Evolutionary conservation across 2,797 vertebrate species (phyloP).

Genomic region (Hyperoplus lanceolatus): DNA sequence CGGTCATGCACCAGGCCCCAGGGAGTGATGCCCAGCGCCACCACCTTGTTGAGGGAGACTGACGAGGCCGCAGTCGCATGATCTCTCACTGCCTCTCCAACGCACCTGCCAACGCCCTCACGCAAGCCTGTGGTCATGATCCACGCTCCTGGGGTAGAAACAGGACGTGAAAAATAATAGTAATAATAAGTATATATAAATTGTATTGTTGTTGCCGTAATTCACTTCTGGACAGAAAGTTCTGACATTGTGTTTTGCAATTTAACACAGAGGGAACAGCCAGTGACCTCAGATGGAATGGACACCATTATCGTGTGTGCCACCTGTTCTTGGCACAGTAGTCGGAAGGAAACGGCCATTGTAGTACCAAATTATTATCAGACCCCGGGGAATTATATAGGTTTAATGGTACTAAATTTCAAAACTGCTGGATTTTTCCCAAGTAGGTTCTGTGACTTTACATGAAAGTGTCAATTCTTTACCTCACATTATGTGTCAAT

Average conservation of each 20-base stretch:
- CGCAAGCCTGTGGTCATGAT: slow-evolving; percentile 90
- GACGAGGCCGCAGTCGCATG: slow-evolving; percentile 88
- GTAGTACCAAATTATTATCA: slow-evolving; percentile 65
- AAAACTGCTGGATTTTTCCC: slow-evolving; percentile 32
- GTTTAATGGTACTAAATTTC: not conserved
- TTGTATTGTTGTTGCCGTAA: too few relatives aligned
- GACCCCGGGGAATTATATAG: slow-evolving; percentile 49
- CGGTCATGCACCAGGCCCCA: slow-evolving; percentile 90
- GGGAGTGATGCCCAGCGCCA: slow-evolving; percentile 90
- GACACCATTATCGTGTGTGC: slow-evolving; percentile 46
- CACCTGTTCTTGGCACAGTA: slow-evolving; percentile 68
- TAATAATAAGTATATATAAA: not conserved
- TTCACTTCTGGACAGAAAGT: not conserved
- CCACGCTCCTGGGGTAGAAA: slow-evolving; percentile 88
- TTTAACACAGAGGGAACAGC: slow-evolving; percentile 5
- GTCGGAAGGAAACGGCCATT: slow-evolving; percentile 70
- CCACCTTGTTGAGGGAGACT: slow-evolving; percentile 85
- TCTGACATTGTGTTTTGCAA: not conserved
- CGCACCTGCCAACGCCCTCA: slow-evolving; percentile 89
- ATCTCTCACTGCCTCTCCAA: slow-evolving; percentile 92
- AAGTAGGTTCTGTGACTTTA: not conserved
- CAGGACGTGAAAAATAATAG: not conserved
- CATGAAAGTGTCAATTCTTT: not conserved
- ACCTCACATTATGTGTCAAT: not conserved
- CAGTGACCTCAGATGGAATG: slow-evolving; percentile 43